phyloP scores from a whole-genome alignment of 2,888 invertebrate species.

The Caradrina clavipalpis region DNA sequence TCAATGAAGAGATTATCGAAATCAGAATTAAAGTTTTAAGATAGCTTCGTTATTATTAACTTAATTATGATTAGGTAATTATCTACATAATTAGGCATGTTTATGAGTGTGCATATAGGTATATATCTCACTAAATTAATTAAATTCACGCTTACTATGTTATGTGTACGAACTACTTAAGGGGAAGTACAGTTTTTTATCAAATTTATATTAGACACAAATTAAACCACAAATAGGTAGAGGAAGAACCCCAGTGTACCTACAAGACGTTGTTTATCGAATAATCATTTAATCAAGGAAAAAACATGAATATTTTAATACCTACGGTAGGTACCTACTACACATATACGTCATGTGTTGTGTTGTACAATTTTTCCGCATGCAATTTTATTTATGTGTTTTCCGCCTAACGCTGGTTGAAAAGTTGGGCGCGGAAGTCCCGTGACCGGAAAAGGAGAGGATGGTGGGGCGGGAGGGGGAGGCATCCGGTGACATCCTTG shows the following conservation, averaged over 20 bases:
- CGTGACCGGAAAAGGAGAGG: constrained; percentile 74
- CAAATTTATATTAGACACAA: neutral
- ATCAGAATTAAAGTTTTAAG: constrained; percentile 25
- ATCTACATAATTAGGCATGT: neutral
- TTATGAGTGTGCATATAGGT: neutral
- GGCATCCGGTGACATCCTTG: constrained; percentile 76
- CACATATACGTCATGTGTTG: neutral
- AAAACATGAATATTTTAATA: constrained; percentile 37
- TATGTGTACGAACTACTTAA: neutral
- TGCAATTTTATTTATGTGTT: constrained; percentile 51
- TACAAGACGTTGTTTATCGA: constrained; percentile 27
- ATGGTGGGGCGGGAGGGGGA: constrained; percentile 60
- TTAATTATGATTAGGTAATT: constrained; percentile 26
- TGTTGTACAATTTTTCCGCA: constrained; percentile 33
- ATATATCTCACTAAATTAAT: neutral
- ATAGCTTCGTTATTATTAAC: constrained; percentile 30
- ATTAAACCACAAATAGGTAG: constrained; percentile 14
- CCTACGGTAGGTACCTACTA: neutral
- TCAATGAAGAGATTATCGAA: constrained; percentile 40
- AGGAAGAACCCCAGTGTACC: constrained; percentile 31
- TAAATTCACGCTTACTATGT: neutral
- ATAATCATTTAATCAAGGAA: constrained; percentile 38
- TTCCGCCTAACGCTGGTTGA: constrained; percentile 56
- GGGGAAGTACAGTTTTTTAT: constrained; percentile 16
- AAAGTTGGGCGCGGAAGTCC: constrained; percentile 78